Conservation (phyloP, 1,140 invertebrate species). For the Mesaphorura yosii region DNA sequence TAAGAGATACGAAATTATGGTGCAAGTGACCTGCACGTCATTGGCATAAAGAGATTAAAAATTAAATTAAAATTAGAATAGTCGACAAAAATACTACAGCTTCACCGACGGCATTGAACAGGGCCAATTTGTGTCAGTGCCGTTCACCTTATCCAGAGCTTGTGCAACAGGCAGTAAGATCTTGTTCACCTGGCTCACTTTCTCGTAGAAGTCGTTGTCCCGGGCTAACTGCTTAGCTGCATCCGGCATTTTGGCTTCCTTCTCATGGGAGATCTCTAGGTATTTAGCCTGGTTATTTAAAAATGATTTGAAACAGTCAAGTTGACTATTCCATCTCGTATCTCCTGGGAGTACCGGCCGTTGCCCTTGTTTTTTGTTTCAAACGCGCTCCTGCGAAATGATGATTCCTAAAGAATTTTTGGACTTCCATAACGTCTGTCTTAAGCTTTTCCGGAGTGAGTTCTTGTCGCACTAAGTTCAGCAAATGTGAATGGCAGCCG, state of each 20-base stretch:
- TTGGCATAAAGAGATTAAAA: no score
- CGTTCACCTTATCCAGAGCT: background rate
- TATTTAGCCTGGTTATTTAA: constrained; percentile 15
- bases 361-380: background rate
- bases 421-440: background rate
- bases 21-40: no score
- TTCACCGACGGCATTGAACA: no score
- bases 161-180: background rate
- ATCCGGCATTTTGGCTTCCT: background rate
- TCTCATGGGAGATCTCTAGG: constrained; percentile 10
- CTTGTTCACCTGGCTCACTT: background rate
- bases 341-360: constrained; percentile 2
- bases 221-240: background rate
- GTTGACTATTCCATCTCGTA: constrained; percentile 18
- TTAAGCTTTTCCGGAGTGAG: background rate
- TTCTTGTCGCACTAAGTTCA: constrained; percentile 14
- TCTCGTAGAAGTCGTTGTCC: background rate
- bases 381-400: constrained; percentile 2
- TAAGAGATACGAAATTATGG: no score
- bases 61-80: no score
- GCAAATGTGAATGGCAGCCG: constrained; percentile 12
- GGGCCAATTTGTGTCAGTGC: background rate
- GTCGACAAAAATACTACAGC: no score
- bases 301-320: constrained; percentile 4
- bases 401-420: constrained; percentile 14